phyloP scores from a whole-genome alignment of 2,113 vertebrate genomes.

The Numenius arquata region DNA sequence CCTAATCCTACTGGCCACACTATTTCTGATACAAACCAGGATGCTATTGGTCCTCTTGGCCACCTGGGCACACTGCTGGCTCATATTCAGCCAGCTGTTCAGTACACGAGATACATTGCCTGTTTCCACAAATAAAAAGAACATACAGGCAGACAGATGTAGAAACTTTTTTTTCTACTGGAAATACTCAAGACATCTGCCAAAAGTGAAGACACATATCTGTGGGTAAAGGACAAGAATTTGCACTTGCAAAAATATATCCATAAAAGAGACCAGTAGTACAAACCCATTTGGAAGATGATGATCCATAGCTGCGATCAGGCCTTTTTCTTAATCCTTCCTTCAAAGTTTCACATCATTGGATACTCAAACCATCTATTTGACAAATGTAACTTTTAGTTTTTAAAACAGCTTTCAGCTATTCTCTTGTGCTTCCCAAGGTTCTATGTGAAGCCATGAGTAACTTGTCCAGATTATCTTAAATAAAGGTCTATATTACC shows the following conservation, averaged over 20 bases:
- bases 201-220: not conserved
- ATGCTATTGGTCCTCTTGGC: not conserved
- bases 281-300: not conserved
- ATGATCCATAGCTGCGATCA: not conserved
- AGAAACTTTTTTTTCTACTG: not conserved
- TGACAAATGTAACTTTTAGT: not conserved
- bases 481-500: not conserved
- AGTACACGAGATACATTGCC: not conserved
- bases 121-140: not conserved
- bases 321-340: not conserved
- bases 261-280: not conserved
- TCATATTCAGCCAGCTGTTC: not conserved
- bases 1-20: not conserved
- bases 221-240: not conserved
- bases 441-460: not conserved
- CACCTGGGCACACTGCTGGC: not conserved
- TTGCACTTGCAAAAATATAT: not conserved
- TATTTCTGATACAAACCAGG: not conserved
- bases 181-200: not conserved
- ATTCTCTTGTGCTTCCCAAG: not conserved
- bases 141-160: not conserved
- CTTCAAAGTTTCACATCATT: not conserved
- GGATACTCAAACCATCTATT: not conserved
- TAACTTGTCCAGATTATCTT: not conserved
- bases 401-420: not conserved